Evolutionary conservation across 2,797 vertebrate genomes (phyloP), one percentile per base, ranked within the genome.

Genomic region (Labeo calbasu): DNA sequence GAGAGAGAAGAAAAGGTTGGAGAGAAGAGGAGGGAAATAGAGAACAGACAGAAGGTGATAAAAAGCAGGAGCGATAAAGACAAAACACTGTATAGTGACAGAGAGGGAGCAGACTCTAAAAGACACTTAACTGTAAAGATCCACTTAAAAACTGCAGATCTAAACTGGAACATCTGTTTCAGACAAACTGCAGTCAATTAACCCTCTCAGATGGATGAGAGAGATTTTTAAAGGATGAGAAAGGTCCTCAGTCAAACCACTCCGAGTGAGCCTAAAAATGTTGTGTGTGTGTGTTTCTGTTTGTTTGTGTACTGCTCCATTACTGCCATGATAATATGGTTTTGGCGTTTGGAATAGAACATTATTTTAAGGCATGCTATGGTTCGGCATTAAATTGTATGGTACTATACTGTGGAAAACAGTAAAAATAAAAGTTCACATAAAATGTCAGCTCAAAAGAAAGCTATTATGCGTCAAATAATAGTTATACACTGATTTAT

Each of bases 101-200:
- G 25, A 63, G 59, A 61, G 59, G 19, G 6, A 55, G 7, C 17
- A 9, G 19, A 23, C 21, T 59, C 57, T 59, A 23, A 59, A n/a
- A 63, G 28, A 57, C 10, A 80, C 53, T 13, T n/a, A 72, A 72
- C n/a, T 51, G 55, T 43, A 59, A 76, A 77, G 63, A 25, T 23
- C 46, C 36, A 79, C 11, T 48, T 50, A 55, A 59, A 70, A 69
- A 68, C 32, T 59, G 25, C 32, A 40, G n/a, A 77, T 75, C 51
- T 85, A 14, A 48, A 65, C 51, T 40, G 40, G 61, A 63, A 75
- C 83, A 81, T 69, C 23, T 28, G 46, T 79, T 36, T 85, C 51
- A 75, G 72, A n/a, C 25, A 40, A 25, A 28, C 77, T 48, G 13
- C 19, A 57, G 57, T 6, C 48, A 81, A 59, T 59, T 32, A 63